Evolutionary conservation across 2,888 invertebrate species (phyloP), one percentile per base, ranked within the genome.

Genomic region (Merodon equestris): DNA sequence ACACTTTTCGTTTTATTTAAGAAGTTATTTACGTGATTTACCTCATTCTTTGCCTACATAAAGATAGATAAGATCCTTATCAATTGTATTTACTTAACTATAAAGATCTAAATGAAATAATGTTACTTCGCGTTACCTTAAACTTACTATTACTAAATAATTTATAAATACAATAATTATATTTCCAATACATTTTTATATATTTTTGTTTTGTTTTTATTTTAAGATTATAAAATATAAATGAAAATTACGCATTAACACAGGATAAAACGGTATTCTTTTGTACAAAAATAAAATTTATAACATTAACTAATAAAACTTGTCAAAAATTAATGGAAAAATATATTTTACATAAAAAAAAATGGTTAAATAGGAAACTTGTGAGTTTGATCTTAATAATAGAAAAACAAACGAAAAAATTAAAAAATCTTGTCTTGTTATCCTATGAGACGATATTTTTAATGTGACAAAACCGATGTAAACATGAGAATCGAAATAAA

Each of bases 211-310:
- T 19, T 27, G 27, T 27, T 27, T 27, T 27, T 27, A 27, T 27
- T 27, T 27, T 27, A 47, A 51, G 13, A 44, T 18, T 9, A 47
- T 19, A 66, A 38, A 54, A 40, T 38, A 1, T 17, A 18, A 42
- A 53, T 53, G 50, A 38, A 58, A 13, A 54, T 27, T 58, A 47
- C 38, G 45, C 53, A 47, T 47, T 53, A 47, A 66, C 47, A 53
- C 40, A 64, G 38, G 60, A 67, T 58, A 68, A 63, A 68, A 75
- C 50, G 44, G 34, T 54, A 10, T 58, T 19, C 47, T 66, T 58
- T 53, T 75, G 57, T 75, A 75, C 70, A 75, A 75, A 75, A 70
- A 53, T 61, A 66, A 66, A 54, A 63, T 66, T 34, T 67, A 56
- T 61, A 74, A 45, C 58, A 70, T 70, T 53, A 57, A 75, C 74